Percentiles rank a stretch among this genome's conserved stretches.
phyloP scores from a whole-genome alignment of 2,113 vertebrate genomes.

The Toxotes jaculatrix region DNA sequence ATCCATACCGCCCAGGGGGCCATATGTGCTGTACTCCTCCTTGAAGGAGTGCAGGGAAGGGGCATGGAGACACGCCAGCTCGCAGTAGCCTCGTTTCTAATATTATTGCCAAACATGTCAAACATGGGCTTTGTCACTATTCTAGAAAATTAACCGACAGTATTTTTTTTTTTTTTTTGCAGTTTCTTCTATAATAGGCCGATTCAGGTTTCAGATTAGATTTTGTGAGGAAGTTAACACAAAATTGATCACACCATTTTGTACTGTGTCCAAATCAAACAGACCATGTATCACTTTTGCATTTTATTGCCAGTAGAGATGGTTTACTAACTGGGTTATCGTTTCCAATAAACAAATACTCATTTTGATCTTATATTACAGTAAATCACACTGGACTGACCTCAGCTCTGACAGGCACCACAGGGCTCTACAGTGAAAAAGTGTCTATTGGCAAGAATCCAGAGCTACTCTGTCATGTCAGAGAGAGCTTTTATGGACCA shows the following conservation, averaged over 20 bases:
- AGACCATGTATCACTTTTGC: background rate
- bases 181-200: background rate
- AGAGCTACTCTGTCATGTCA: constrained; percentile 56
- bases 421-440: constrained; percentile 13
- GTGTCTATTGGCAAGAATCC: constrained; percentile 40
- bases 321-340: constrained; percentile 4
- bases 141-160: constrained; percentile 8
- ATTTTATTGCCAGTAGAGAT: background rate
- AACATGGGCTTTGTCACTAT: constrained; percentile 14
- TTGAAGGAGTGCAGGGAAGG: constrained; percentile 70
- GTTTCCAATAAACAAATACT: constrained; percentile 18
- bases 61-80: constrained; percentile 71
- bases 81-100: constrained; percentile 44
- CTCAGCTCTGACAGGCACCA: constrained; percentile 28
- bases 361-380: background rate
- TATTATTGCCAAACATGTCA: constrained; percentile 27
- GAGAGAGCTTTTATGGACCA: constrained; percentile 69
- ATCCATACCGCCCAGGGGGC: constrained; percentile 78
- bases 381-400: constrained; percentile 41
- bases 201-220: background rate
- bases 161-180: background rate
- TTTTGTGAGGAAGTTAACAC: background rate
- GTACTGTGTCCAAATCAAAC: constrained; percentile 12
- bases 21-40: constrained; percentile 78
- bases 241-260: background rate